Conservation (phyloP, 2,113 vertebrate species). For the Cervus canadensis region DNA sequence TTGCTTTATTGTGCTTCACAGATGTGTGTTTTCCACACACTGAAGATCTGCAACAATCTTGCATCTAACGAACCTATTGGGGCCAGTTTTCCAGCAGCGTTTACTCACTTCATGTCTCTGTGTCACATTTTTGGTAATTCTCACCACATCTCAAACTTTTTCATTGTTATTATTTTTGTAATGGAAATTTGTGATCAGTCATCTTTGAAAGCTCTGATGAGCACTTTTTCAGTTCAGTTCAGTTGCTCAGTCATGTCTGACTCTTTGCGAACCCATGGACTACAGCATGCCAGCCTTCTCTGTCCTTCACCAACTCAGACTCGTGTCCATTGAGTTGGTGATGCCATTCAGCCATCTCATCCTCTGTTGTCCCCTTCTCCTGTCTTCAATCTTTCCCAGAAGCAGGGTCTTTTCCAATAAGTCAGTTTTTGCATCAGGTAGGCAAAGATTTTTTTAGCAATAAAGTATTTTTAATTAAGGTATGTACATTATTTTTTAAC, state of each 20-base stretch:
- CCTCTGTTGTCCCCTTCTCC: background rate
- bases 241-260: background rate
- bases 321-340: background rate
- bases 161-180: background rate
- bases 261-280: background rate
- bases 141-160: background rate
- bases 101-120: background rate
- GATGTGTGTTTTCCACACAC: background rate
- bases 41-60: background rate
- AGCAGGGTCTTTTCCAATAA: background rate
- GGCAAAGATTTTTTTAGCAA: background rate
- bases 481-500: background rate
- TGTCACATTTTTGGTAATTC: background rate
- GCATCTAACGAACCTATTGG: background rate
- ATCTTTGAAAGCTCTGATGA: background rate
- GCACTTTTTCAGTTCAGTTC: background rate
- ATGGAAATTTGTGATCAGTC: background rate
- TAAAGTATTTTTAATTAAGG: background rate
- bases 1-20: background rate
- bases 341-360: background rate
- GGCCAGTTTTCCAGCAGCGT: background rate
- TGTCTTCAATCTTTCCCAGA: background rate
- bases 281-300: background rate
- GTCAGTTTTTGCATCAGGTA: background rate
- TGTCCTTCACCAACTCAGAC: background rate